phyloP scores from a whole-genome alignment of 2,888 invertebrate species.

The Ormyrus rosae region DNA sequence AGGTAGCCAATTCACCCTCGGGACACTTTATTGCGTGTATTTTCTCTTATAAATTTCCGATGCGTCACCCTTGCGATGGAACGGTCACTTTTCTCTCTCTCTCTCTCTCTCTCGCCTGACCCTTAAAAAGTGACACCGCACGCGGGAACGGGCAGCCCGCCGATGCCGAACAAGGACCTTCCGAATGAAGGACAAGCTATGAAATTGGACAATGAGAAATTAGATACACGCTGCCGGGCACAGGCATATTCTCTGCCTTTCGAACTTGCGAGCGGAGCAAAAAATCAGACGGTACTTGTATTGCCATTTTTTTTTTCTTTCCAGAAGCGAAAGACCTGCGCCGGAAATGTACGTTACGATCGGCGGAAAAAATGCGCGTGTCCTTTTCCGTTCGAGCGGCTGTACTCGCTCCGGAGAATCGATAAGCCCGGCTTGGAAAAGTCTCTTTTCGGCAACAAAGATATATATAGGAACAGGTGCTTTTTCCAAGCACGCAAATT shows the following conservation, averaged over 20 bases:
- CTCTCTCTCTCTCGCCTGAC: neutral
- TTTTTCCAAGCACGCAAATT: no score
- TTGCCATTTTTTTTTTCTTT: slow-evolving; percentile 17
- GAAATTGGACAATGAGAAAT: slow-evolving; percentile 70
- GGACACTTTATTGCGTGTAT: slow-evolving; percentile 73
- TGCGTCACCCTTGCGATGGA: slow-evolving; percentile 27
- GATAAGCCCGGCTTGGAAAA: no score
- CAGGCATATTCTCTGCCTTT: slow-evolving; percentile 1
- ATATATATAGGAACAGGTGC: no score
- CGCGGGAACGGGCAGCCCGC: slow-evolving; percentile 23
- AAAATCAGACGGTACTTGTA: slow-evolving; percentile 19
- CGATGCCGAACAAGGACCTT: slow-evolving; percentile 53
- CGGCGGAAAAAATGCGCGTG: slow-evolving; percentile 7
- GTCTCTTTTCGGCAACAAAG: no score
- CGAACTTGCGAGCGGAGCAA: neutral
- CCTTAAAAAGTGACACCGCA: neutral
- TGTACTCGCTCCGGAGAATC: no score
- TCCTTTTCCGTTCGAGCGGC: no score
- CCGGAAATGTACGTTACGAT: slow-evolving; percentile 35
- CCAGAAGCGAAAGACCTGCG: neutral
- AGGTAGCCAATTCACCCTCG: slow-evolving; percentile 15
- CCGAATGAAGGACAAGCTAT: slow-evolving; percentile 59
- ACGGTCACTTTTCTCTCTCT: neutral
- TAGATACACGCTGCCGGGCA: slow-evolving; percentile 61
- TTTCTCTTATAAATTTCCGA: slow-evolving; percentile 72